Evolutionary conservation across 2,113 vertebrate genomes (phyloP).

Genomic region (Conger conger): DNA sequence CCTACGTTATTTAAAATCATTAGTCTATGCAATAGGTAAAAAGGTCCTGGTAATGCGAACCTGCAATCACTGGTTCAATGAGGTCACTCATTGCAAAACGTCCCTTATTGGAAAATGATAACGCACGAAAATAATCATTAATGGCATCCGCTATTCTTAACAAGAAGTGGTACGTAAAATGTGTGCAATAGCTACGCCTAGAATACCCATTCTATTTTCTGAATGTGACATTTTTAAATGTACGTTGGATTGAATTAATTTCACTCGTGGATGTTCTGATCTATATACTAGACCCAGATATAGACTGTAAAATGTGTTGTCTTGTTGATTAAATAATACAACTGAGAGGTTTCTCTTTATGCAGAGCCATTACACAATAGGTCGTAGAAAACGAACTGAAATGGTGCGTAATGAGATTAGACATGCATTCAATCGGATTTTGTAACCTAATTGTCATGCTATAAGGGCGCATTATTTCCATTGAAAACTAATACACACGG

Average conservation of each 20-base stretch:
- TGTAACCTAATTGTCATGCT: background rate
- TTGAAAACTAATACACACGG: background rate
- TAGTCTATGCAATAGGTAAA: background rate
- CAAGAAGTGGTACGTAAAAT: background rate
- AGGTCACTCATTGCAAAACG: background rate
- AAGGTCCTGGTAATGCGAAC: background rate
- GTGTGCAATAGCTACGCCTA: background rate
- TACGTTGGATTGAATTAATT: background rate
- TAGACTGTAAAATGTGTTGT: background rate
- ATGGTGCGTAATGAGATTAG: background rate
- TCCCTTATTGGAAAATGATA: background rate
- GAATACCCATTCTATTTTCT: background rate
- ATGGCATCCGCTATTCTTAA: background rate
- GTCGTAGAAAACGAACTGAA: background rate
- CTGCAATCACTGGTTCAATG: background rate
- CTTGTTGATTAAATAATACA: background rate
- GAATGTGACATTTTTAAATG: background rate
- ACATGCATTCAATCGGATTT: background rate
- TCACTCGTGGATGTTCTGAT: background rate
- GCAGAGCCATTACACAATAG: background rate
- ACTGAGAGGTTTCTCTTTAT: background rate
- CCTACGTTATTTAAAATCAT: background rate
- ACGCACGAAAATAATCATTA: background rate
- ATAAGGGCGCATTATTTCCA: background rate
- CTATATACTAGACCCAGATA: background rate